Percentiles rank a stretch among this genome's conserved stretches.
phyloP scores from a whole-genome alignment of 1,140 invertebrate species.

The Habropoda laboriosa region DNA sequence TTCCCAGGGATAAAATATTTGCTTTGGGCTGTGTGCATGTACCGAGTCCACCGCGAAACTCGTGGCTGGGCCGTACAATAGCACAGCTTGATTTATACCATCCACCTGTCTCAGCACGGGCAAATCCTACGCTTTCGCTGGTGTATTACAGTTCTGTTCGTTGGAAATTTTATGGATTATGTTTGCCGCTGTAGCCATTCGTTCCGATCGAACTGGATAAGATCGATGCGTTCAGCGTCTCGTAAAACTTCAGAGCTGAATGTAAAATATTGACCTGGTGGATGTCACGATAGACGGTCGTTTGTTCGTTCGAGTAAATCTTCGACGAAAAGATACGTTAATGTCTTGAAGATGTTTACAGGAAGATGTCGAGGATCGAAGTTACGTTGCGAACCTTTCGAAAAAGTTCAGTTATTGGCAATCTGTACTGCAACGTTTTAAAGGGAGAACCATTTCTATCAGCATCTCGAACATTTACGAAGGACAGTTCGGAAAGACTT shows the following conservation, averaged over 20 bases:
- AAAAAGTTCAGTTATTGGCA: too few relatives aligned
- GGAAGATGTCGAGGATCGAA: too few relatives aligned
- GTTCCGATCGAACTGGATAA: neutral
- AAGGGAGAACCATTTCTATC: neutral
- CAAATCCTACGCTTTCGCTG: conserved; percentile 11
- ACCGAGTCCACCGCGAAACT: conserved; percentile 1
- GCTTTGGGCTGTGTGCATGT: conserved; percentile 1
- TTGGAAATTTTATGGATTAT: conserved; percentile 38
- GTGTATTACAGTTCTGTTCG: neutral
- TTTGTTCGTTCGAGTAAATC: neutral
- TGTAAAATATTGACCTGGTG: neutral
- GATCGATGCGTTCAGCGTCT: conserved; percentile 4
- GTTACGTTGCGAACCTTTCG: too few relatives aligned
- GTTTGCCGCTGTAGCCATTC: neutral
- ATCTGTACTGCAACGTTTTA: too few relatives aligned
- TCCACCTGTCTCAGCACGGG: conserved; percentile 15
- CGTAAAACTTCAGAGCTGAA: neutral
- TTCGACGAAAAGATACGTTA: neutral
- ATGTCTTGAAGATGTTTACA: too few relatives aligned
- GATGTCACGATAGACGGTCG: neutral
- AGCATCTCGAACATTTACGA: conserved; percentile 28
- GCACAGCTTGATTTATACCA: conserved; percentile 32
- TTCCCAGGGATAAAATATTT: conserved; percentile 47
- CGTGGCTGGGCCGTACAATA: conserved; percentile 17
- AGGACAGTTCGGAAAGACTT: neutral